phyloP scores from a whole-genome alignment of 2,113 vertebrate species.

The Cranoglanis bouderius region DNA sequence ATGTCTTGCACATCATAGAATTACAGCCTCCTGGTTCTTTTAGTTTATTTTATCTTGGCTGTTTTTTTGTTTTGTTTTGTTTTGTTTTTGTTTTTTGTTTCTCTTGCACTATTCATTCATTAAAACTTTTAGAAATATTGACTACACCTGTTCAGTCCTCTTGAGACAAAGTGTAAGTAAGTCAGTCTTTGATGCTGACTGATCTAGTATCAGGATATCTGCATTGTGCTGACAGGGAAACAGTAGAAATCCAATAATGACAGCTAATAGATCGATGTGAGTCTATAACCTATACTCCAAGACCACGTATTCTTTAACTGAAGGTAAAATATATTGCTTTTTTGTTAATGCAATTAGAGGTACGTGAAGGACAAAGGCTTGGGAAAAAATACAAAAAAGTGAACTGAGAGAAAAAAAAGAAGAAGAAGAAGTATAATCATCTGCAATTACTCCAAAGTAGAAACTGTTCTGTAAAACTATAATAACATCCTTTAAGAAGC shows the following conservation, averaged over 20 bases:
- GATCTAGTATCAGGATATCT: neutral
- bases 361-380: neutral
- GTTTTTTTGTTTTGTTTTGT: neutral
- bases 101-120: neutral
- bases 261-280: neutral
- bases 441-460: neutral
- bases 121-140: neutral
- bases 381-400: neutral
- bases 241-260: neutral
- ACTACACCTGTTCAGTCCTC: neutral
- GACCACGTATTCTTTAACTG: neutral
- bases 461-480: neutral
- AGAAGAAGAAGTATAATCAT: neutral
- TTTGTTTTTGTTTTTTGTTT: too few relatives aligned
- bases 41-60: neutral
- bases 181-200: neutral
- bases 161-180: neutral
- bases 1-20: neutral
- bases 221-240: neutral
- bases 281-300: neutral
- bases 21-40: neutral
- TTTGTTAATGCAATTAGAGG: neutral
- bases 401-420: neutral
- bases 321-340: neutral
- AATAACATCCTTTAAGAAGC: neutral